A percentile compares a stretch with the other conserved stretches of the same genome.
These are phyloP conservation scores for Petrocephalus schoutedeni DNA, from an alignment of 2,797 vertebrate genomes.

Conservation along the genomic window DNA sequence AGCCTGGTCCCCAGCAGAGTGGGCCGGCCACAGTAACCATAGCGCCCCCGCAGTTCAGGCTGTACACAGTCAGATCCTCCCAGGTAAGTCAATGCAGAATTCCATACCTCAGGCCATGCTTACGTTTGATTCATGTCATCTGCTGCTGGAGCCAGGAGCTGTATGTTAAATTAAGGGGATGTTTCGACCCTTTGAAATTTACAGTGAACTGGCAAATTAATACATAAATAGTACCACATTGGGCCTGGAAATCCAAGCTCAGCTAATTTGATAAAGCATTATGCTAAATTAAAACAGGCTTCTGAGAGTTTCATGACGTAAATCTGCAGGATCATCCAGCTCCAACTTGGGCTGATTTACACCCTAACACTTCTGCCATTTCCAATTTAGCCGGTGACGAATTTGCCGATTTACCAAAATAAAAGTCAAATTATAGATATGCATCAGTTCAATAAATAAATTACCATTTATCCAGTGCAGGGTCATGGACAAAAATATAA, in stretches of 20 bases:
- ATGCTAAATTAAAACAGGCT: constrained; percentile 1
- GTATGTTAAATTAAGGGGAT: not conserved
- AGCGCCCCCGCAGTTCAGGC: too few relatives aligned
- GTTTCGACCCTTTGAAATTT: not conserved
- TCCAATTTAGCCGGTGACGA: not conserved
- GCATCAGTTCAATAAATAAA: not conserved
- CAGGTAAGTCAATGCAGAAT: not conserved
- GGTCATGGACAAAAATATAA: not conserved
- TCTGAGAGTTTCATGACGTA: not conserved
- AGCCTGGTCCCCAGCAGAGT: too few relatives aligned
- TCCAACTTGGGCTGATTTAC: not conserved
- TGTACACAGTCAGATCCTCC: not conserved
- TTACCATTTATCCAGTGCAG: not conserved
- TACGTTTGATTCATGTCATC: not conserved
- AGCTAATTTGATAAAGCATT: not conserved
- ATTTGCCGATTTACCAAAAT: not conserved
- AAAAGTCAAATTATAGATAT: not conserved
- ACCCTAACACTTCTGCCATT: not conserved
- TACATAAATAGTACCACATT: not conserved
- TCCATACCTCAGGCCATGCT: not conserved
- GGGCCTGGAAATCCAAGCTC: not conserved
- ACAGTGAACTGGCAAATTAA: constrained; percentile 8
- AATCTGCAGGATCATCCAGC: not conserved
- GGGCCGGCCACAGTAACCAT: too few relatives aligned
- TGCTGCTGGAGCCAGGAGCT: not conserved